Base-by-base conservation (phyloP, 2,113 vertebrate genomes). In the Solea solea region DNA sequence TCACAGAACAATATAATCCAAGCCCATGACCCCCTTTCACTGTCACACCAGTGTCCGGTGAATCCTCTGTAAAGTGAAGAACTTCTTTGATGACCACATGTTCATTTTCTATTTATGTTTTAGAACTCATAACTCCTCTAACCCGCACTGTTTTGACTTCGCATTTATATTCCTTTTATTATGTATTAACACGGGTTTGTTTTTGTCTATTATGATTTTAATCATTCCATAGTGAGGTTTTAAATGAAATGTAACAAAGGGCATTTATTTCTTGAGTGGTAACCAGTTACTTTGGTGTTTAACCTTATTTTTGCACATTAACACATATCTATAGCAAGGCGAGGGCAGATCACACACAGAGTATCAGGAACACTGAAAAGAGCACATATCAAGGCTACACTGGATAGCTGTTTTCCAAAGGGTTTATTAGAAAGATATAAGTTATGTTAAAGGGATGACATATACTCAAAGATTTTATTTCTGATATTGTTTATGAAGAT, bases 271-370 rank as follows among this genome's bases (percentile, higher is more conserved):
- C 59, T 77, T 85, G 8, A 58, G 72, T 83, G 88, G 66, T 83
- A 83, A 83, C 80, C n/a, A 83, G 77, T 59, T 72, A 7, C 74
- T 41, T 74, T 67, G 60, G 68, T 76, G 74, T 90, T 84, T 66
- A 82, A 88, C 73, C 68, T 90, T 88, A 71, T 81, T 91, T 9
- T 93, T 93, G 90, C 90, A 93, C 89, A 90, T 88, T 87, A 87
- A 84, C 78, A 85, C 80, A 64, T 81, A 73, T 88, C 85, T 91
- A 90, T 88, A 86, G 84, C 91, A 87, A 89, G 85, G 78, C 51
- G 15, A 80, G 55, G 61, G 74, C 82, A 83, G 74, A 64, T 79
- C 57, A 54, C 55, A 56, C 50, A 16, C 63, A 55, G 58, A 84
- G 72, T 71, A 79, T 82, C 72, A 85, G 77, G 73, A 83, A 65